Percentiles rank a stretch among this genome's conserved stretches.
Evolutionary conservation across 30 jellyfish, hydroid and myxozoan genomes (phyloP).

Genomic region (Pseudorhiza aurosa): DNA sequence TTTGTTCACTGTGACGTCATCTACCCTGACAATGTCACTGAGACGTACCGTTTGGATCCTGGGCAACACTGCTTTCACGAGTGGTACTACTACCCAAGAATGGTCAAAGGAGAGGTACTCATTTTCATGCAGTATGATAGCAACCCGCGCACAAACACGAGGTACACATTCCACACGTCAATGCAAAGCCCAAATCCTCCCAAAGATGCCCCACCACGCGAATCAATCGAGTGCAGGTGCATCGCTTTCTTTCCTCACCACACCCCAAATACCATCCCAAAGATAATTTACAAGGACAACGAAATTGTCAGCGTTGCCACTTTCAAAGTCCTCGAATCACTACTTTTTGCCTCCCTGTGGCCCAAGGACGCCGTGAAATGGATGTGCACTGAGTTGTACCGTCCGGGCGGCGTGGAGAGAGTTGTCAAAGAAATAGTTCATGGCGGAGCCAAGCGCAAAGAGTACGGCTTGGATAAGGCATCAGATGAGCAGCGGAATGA

Average conservation of each 20-base stretch:
- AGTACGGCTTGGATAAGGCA: conserved; percentile 33
- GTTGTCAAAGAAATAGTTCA: conserved; percentile 19
- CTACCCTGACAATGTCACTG: conserved; percentile 6
- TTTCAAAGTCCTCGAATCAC: conserved; percentile 10
- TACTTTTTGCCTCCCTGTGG: conserved; percentile 10
- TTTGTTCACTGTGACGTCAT: conserved; percentile 34
- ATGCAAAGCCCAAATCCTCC: conserved; percentile 42
- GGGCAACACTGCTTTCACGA: conserved; percentile 41
- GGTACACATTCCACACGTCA: conserved; percentile 51
- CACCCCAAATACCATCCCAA: conserved; percentile 45
- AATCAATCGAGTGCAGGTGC: conserved; percentile 48
- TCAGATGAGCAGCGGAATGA: conserved; percentile 11
- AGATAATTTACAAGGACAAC: background rate
- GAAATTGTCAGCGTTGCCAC: conserved; percentile 45
- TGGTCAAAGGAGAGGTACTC: conserved; percentile 31
- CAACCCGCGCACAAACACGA: conserved; percentile 21
- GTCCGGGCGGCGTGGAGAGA: conserved; percentile 39
- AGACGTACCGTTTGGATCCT: conserved; percentile 31
- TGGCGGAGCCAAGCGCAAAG: conserved; percentile 37
- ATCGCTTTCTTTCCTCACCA: conserved; percentile 59
- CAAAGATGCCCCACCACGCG: conserved; percentile 44
- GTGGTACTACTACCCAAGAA: conserved; percentile 57
- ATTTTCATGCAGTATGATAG: conserved; percentile 56
- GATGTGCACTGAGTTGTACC: conserved; percentile 42
- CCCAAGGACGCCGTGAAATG: conserved; percentile 41